Conservation (phyloP, 2,797 vertebrate species). For the Percopsis omiscomaycus region DNA sequence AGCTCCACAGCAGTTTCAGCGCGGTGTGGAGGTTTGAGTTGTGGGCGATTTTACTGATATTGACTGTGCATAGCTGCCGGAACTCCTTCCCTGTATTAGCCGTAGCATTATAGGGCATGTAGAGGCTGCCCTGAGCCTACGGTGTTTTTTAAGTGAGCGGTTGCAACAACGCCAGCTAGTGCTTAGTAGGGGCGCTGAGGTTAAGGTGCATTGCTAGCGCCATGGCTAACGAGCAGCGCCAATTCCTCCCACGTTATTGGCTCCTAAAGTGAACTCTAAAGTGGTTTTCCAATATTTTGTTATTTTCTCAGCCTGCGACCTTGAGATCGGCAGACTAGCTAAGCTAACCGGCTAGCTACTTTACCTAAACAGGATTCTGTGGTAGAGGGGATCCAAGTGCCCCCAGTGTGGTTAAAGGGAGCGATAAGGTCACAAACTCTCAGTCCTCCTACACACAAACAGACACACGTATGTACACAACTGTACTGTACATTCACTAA, state of each 20-base stretch:
- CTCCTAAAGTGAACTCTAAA: conserved; percentile 46
- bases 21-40: too few species aligned
- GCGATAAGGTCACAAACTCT: conserved; percentile 54
- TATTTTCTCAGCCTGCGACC: conserved; percentile 47
- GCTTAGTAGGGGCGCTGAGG: conserved; percentile 7
- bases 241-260: conserved; percentile 41
- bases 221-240: conserved; percentile 55
- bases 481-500: too few species aligned
- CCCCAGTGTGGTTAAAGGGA: conserved; percentile 11
- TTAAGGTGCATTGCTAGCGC: conserved; percentile 2
- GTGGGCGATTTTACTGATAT: too few species aligned
- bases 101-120: too few species aligned
- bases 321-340: conserved; percentile 18
- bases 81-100: too few species aligned
- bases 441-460: conserved; percentile 23
- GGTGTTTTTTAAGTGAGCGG: too few species aligned
- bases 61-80: too few species aligned
- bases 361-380: conserved; percentile 26
- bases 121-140: too few species aligned
- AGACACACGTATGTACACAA: too few species aligned
- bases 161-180: background rate
- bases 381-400: conserved; percentile 44
- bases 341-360: conserved; percentile 6
- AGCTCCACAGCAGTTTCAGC: too few species aligned
- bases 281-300: conserved; percentile 73